phyloP scores from a whole-genome alignment of 2,888 invertebrate genomes.

The Toxonevra muliebris region DNA sequence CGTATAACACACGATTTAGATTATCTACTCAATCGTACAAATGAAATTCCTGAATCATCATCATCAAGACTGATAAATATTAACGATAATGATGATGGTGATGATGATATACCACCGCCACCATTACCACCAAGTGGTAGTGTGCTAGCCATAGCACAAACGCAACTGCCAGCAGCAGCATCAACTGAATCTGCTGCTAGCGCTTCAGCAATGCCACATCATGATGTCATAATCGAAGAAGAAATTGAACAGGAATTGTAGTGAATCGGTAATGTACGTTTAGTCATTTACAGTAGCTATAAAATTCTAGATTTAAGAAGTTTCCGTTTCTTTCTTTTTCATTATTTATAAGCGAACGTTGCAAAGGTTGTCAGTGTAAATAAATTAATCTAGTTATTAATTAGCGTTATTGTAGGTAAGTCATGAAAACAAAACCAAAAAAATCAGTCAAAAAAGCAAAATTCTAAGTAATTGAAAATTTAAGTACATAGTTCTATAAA shows the following conservation, averaged over 20 bases:
- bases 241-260: conserved; percentile 46
- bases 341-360: background rate
- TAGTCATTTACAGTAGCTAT: background rate
- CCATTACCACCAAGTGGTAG: conserved; percentile 44
- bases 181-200: conserved; percentile 14
- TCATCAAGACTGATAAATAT: conserved; percentile 14
- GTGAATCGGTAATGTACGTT: background rate
- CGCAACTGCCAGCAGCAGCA: background rate
- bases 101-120: conserved; percentile 39
- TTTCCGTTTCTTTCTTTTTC: background rate
- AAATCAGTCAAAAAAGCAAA: too few relatives aligned
- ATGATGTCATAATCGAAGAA: conserved; percentile 52
- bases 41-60: conserved; percentile 49
- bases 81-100: conserved; percentile 34
- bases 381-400: background rate
- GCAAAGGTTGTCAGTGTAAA: conserved; percentile 18
- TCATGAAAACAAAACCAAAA: too few relatives aligned
- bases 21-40: conserved; percentile 78
- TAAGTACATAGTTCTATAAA: too few relatives aligned
- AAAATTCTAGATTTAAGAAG: too few relatives aligned
- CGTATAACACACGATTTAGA: conserved; percentile 85
- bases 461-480: too few relatives aligned
- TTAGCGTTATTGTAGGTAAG: too few relatives aligned
- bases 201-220: conserved; percentile 40
- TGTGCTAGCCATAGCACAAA: conserved; percentile 30